These are phyloP conservation scores for Caenorhabditis angaria DNA, from an alignment of 2,888 invertebrate species.

Conservation along the genomic window DNA sequence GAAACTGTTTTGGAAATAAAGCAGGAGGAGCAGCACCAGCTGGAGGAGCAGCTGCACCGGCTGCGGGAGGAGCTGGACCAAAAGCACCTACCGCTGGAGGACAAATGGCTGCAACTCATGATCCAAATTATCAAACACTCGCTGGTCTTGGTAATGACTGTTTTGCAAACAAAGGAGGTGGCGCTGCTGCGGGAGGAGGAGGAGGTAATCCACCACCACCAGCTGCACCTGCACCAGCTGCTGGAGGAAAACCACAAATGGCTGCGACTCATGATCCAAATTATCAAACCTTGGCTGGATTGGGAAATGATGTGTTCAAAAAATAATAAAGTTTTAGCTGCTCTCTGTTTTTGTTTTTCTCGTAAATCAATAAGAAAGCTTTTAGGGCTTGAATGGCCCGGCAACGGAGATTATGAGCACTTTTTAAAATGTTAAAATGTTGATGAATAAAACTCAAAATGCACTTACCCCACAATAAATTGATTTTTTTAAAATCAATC, in stretches of 20 bases:
- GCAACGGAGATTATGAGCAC: no score
- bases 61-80: slow-evolving; percentile 6
- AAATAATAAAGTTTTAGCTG: not conserved
- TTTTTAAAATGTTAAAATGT: no score
- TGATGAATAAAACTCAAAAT: no score
- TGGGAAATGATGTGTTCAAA: slow-evolving; percentile 23
- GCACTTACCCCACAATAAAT: no score
- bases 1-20: slow-evolving; percentile 13
- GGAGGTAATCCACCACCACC: no score
- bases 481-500: no score
- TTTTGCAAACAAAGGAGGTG: slow-evolving; percentile 25
- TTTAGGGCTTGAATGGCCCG: no score
- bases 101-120: slow-evolving; percentile 26
- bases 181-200: slow-evolving; percentile 11
- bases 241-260: not conserved
- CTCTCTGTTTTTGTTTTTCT: not conserved
- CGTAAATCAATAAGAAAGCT: no score
- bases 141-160: slow-evolving; percentile 24
- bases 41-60: not conserved
- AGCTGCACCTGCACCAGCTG: not conserved
- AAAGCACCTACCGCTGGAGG: slow-evolving; percentile 19
- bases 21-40: slow-evolving; percentile 10
- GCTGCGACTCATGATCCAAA: slow-evolving; percentile 35
- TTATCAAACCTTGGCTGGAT: slow-evolving; percentile 29
- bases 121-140: slow-evolving; percentile 37